Evolutionary conservation across 2,888 invertebrate genomes (phyloP).

Genomic region (Polietes domitor): DNA sequence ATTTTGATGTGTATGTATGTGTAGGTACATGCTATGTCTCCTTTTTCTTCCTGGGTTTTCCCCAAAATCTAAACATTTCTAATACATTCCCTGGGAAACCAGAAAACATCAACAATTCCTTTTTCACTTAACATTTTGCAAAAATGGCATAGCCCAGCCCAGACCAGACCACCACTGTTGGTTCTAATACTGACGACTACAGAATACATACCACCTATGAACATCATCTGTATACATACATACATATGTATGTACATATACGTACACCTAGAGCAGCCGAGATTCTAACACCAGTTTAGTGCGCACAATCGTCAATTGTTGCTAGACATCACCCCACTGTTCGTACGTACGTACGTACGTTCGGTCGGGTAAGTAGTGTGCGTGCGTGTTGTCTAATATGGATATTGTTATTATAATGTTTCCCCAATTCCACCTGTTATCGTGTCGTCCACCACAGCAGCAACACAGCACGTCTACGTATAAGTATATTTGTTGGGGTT

Average conservation of each 20-base stretch:
- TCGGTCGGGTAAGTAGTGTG: neutral
- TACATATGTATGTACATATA: neutral
- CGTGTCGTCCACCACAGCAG: neutral
- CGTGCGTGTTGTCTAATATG: slow-evolving; percentile 19
- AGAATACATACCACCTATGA: neutral
- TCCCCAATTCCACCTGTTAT: slow-evolving; percentile 63
- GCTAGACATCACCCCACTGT: neutral
- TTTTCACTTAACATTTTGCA: slow-evolving; percentile 5
- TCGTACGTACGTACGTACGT: neutral
- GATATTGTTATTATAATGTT: slow-evolving; percentile 50
- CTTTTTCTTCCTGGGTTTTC: slow-evolving; percentile 39
- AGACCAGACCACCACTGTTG: neutral
- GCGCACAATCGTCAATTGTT: slow-evolving; percentile 56
- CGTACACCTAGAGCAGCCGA: neutral
- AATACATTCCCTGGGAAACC: slow-evolving; percentile 33
- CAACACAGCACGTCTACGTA: too few relatives aligned
- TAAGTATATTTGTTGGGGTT: too few relatives aligned
- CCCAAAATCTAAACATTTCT: slow-evolving; percentile 39
- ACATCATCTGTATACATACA: neutral
- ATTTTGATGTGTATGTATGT: too few relatives aligned
- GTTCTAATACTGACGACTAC: neutral
- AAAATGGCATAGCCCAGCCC: neutral
- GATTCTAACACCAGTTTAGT: slow-evolving; percentile 33
- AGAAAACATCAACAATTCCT: slow-evolving; percentile 23
- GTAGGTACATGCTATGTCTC: neutral